Conservation (phyloP, 2,113 vertebrate species). For the Arothron firmamentum region DNA sequence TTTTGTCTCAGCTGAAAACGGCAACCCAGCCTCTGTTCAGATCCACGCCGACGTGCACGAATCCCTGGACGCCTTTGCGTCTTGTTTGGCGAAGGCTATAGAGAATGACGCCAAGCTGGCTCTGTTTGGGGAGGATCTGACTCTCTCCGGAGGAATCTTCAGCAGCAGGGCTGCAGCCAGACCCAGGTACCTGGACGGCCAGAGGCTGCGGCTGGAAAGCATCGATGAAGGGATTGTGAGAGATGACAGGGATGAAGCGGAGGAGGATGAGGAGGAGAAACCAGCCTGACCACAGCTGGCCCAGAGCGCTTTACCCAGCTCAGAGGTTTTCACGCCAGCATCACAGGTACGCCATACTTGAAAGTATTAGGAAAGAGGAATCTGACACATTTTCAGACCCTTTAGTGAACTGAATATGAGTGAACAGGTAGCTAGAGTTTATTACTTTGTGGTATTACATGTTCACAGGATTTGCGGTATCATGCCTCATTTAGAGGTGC, state of each 20-base stretch:
- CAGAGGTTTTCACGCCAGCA: no score
- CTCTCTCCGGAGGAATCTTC: constrained; percentile 72
- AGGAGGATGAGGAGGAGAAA: constrained; percentile 48
- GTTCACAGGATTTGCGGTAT: constrained; percentile 8
- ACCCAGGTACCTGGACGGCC: constrained; percentile 76
- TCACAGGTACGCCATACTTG: constrained; percentile 34
- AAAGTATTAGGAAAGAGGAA: constrained; percentile 28
- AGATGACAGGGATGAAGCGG: constrained; percentile 64
- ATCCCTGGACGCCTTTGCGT: constrained; percentile 88
- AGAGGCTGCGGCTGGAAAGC: constrained; percentile 88
- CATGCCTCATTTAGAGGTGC: background rate
- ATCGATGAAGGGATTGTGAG: constrained; percentile 90
- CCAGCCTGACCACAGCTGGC: constrained; percentile 22
- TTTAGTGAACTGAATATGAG: constrained; percentile 48
- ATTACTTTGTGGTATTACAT: constrained; percentile 18
- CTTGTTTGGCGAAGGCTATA: constrained; percentile 88
- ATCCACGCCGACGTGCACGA: constrained; percentile 87
- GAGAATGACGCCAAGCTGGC: constrained; percentile 91
- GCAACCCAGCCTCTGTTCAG: constrained; percentile 68
- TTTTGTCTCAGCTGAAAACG: constrained; percentile 59
- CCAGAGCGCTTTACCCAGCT: background rate
- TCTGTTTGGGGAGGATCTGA: constrained; percentile 83
- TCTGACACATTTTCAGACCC: constrained; percentile 35
- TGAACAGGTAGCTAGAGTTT: constrained; percentile 20
- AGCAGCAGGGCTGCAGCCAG: constrained; percentile 57